These are phyloP conservation scores for Laterallus jamaicensis DNA, from an alignment of 2,113 vertebrate species.

Conservation along the genomic window DNA sequence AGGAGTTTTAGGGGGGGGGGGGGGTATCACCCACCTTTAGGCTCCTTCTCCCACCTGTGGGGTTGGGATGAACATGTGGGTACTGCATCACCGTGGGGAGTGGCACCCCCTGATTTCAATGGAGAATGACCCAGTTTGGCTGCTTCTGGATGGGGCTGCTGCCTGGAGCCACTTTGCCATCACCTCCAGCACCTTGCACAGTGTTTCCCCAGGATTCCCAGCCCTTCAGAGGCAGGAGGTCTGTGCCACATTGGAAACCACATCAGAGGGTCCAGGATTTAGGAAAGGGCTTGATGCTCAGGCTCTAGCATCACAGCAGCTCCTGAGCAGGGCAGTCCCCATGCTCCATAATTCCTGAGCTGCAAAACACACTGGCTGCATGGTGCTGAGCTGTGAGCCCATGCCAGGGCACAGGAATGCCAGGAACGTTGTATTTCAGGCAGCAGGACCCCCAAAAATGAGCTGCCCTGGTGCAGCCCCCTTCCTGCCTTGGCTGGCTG, in stretches of 20 bases:
- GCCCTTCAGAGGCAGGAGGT: neutral
- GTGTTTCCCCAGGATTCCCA: rapidly evolving
- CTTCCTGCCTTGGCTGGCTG: neutral
- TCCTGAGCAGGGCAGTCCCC: rapidly evolving
- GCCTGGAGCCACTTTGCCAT: neutral
- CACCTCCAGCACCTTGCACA: rapidly evolving
- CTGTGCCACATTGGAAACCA: rapidly evolving
- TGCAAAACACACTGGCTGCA: rapidly evolving
- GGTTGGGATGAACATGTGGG: neutral
- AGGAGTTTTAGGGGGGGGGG: neutral
- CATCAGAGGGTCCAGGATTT: rapidly evolving
- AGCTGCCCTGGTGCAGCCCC: neutral
- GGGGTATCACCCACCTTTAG: neutral
- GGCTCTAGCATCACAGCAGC: neutral
- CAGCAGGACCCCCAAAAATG: neutral
- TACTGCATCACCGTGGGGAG: rapidly evolving
- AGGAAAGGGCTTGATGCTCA: neutral
- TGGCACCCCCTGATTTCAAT: neutral
- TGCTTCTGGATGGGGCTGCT: neutral
- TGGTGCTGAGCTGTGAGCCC: neutral
- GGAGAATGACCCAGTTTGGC: neutral
- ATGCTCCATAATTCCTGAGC: neutral
- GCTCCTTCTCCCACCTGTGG: neutral
- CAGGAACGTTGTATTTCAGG: neutral
- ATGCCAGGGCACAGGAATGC: neutral